phyloP scores from a whole-genome alignment of 2,888 invertebrate genomes.

The Latrodectus hesperus region DNA sequence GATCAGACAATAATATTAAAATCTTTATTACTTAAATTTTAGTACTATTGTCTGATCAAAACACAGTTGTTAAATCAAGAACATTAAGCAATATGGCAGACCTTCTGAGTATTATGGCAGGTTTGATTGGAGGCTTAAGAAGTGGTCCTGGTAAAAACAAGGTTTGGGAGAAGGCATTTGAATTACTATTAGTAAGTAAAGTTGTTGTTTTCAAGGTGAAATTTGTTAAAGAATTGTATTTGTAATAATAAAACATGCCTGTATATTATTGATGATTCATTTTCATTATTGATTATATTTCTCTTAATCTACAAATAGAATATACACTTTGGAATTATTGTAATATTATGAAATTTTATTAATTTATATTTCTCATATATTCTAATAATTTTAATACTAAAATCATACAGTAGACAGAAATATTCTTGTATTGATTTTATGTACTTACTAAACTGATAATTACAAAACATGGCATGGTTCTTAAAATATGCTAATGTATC shows the following conservation, averaged over 20 bases:
- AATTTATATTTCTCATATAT: not conserved
- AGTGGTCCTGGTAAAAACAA: conserved; percentile 77
- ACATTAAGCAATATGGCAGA: conserved; percentile 76
- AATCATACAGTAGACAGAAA: no score
- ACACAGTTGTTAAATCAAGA: conserved; percentile 72
- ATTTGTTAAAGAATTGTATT: no score
- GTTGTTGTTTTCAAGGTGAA: not conserved
- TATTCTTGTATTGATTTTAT: no score
- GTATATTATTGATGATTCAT: no score
- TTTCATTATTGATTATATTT: not conserved
- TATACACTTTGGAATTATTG: not conserved
- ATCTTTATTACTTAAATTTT: not conserved
- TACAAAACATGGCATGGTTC: no score
- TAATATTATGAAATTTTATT: not conserved
- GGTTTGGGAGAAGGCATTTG: conserved; percentile 75
- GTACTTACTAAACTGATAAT: no score
- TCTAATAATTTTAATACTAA: not conserved
- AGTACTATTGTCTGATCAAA: conserved; percentile 41
- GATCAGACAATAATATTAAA: not conserved
- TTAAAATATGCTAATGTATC: no score
- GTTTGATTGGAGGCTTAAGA: conserved; percentile 76
- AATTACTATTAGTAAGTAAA: conserved; percentile 74
- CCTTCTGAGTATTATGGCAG: conserved; percentile 76
- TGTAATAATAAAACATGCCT: no score
- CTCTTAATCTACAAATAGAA: not conserved